Percentiles rank a stretch among this genome's conserved stretches.
These are phyloP conservation scores for Numida meleagris DNA, from an alignment of 2,113 vertebrate species.

Conservation along the genomic window DNA sequence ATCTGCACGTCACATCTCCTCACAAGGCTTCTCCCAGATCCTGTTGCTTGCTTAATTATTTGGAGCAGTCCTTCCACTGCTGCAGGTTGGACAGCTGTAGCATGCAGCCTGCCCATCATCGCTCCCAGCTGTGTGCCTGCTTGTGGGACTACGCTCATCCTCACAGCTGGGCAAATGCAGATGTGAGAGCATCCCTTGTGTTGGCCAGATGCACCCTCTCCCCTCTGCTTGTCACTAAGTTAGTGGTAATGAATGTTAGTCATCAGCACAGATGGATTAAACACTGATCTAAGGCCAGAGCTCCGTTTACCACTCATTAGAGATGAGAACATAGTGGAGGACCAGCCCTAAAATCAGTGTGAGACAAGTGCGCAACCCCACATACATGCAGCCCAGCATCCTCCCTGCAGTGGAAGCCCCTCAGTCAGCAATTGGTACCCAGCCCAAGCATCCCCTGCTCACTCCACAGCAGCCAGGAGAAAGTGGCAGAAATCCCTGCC, in stretches of 20 bases:
- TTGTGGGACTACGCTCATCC: background rate
- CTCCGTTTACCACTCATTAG: background rate
- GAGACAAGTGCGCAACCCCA: background rate
- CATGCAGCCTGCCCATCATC: background rate
- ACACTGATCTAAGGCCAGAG: background rate
- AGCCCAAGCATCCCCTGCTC: background rate
- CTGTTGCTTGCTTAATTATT: conserved; percentile 21
- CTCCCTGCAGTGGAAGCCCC: background rate
- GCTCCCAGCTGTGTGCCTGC: background rate
- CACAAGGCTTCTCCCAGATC: background rate
- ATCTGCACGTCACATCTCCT: background rate
- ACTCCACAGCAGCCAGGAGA: background rate
- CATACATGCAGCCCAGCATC: background rate
- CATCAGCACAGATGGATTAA: background rate
- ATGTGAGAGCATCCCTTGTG: background rate
- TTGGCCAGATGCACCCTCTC: background rate
- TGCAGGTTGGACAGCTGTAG: background rate
- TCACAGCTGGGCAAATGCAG: background rate
- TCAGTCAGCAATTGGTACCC: accelerated
- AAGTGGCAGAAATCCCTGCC: conserved; percentile 1
- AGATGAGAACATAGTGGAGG: background rate
- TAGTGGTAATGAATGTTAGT: background rate
- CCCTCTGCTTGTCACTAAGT: background rate
- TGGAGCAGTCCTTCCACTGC: conserved; percentile 16
- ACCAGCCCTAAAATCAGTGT: background rate